A percentile compares a stretch with the other conserved stretches of the same genome.
Evolutionary conservation across 2,113 vertebrate genomes (phyloP).

Genomic region (Turdus rufiventris): DNA sequence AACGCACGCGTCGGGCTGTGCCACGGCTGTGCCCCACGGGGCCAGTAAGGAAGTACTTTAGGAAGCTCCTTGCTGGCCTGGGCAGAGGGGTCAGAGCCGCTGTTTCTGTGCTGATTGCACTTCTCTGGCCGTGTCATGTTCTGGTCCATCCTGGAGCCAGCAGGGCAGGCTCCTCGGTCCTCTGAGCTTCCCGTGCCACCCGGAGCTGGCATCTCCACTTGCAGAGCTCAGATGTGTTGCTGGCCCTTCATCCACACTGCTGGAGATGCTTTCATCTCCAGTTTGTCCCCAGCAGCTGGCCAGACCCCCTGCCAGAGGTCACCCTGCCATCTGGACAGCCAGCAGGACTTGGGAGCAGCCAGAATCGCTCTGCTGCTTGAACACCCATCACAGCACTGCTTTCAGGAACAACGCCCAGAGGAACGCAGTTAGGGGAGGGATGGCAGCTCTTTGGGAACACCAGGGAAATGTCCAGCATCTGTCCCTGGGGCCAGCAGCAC

Average conservation of each 20-base stretch:
- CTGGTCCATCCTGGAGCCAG: not conserved
- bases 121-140: not conserved
- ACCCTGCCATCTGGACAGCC: not conserved
- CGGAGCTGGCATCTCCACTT: not conserved
- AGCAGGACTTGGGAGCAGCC: fast-evolving
- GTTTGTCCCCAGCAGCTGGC: not conserved
- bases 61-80: not conserved
- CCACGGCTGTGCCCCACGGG: not conserved
- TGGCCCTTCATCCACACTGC: fast-evolving
- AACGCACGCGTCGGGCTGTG: not conserved
- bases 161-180: not conserved
- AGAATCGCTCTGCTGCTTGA: not conserved
- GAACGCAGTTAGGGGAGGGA: not conserved
- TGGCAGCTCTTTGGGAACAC: not conserved
- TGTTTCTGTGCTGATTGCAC: not conserved
- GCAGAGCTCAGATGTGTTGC: fast-evolving
- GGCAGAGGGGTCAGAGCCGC: not conserved
- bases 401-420: not conserved
- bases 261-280: not conserved
- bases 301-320: not conserved
- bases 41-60: not conserved
- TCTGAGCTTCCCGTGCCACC: fast-evolving
- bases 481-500: no score
- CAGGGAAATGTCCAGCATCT: no score
- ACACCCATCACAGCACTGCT: fast-evolving